A percentile compares a stretch with the other conserved stretches of the same genome.
Conservation (phyloP, 2,113 vertebrate genomes). For the Pao palembangensis region DNA sequence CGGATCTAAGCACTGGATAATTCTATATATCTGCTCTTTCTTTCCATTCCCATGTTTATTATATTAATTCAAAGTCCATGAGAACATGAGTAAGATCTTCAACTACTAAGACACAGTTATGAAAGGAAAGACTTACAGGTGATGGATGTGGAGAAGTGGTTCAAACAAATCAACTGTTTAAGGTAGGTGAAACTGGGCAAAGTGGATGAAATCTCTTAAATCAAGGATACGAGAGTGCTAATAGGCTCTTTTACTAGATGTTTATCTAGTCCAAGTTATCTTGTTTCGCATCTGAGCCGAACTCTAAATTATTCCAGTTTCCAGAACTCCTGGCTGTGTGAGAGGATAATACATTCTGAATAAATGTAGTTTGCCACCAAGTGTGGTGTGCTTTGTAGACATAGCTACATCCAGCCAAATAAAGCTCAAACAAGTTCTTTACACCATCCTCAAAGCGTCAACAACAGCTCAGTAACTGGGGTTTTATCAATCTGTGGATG, state of each 20-base stretch:
- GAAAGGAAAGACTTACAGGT: no score
- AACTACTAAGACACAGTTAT: no score
- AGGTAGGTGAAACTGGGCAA: no score
- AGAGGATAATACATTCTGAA: conserved; percentile 57
- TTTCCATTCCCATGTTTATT: no score
- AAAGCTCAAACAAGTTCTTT: conserved; percentile 56
- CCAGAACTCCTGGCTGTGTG: conserved; percentile 44
- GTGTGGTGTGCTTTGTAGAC: conserved; percentile 60
- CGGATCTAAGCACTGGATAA: no score
- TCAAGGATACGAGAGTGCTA: no score
- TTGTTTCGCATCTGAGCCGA: conserved; percentile 38
- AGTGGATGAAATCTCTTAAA: no score
- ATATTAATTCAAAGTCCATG: no score
- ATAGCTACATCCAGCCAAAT: conserved; percentile 50
- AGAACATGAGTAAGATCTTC: no score
- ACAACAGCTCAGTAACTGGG: conserved; percentile 45
- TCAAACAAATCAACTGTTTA: no score
- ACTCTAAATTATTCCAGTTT: conserved; percentile 58
- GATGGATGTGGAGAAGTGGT: no score
- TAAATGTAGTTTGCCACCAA: conserved; percentile 64
- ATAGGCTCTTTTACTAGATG: conserved; percentile 5
- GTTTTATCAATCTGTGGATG: conserved; percentile 37
- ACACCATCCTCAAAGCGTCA: conserved; percentile 52
- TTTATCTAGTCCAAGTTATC: conserved; percentile 6
- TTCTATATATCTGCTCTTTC: no score